Conservation (phyloP, 35 echinoderm and acorn worm genomes). For the Apostichopus californicus region DNA sequence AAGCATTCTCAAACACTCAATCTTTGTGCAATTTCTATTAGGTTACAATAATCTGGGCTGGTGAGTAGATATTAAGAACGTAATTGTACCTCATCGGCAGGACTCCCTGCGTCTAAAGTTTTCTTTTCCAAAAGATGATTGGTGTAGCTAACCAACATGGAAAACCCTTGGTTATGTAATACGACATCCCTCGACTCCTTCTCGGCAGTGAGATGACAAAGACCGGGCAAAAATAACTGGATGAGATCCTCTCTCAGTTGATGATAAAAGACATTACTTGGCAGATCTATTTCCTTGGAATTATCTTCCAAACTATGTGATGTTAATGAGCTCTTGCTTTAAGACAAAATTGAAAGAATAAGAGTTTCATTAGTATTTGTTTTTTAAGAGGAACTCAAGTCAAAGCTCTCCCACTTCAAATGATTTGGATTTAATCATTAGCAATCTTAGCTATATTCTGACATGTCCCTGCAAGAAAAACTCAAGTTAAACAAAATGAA, state of each 20-base stretch:
- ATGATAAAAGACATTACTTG: conserved; percentile 25
- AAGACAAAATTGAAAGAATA: not conserved
- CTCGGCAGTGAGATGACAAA: conserved; percentile 90
- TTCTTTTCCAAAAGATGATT: not conserved
- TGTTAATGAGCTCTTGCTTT: conserved; percentile 4
- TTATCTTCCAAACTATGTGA: not conserved
- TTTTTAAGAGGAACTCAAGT: no score
- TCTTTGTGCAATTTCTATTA: no score
- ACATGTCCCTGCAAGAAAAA: no score
- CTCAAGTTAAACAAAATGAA: no score
- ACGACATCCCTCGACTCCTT: conserved; percentile 68
- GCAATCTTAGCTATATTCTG: no score
- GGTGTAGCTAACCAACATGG: conserved; percentile 53
- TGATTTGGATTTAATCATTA: no score
- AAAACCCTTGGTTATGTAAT: conserved; percentile 59
- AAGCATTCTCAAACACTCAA: no score
- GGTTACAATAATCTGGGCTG: no score
- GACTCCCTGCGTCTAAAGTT: not conserved
- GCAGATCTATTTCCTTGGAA: conserved; percentile 10
- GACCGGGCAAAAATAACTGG: conserved; percentile 78
- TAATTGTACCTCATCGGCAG: conserved; percentile 4
- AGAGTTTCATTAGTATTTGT: no score
- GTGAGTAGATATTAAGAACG: no score
- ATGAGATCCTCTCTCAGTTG: conserved; percentile 66
- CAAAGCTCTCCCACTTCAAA: no score